phyloP scores from a whole-genome alignment of 2,113 vertebrate genomes.

The Murina feae region DNA sequence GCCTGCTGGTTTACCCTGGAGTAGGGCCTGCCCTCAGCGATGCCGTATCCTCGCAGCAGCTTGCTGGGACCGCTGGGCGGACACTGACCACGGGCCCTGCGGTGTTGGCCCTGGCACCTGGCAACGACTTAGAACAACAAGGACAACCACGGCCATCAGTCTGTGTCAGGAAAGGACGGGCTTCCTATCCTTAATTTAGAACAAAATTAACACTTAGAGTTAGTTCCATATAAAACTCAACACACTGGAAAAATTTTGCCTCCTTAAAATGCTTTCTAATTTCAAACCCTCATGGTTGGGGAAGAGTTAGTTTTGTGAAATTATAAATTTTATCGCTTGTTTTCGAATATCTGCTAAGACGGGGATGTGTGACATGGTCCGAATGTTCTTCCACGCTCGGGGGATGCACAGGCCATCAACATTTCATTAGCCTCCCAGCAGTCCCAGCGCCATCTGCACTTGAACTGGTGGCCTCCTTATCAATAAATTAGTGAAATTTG shows the following conservation, averaged over 20 bases:
- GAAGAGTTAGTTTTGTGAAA: conserved; percentile 56
- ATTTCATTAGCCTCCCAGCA: conserved; percentile 78
- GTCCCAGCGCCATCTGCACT: conserved; percentile 61
- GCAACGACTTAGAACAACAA: background rate
- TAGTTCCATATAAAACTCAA: conserved; percentile 55
- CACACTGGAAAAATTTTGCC: rapidly evolving
- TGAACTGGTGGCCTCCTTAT: conserved; percentile 73
- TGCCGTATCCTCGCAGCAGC: conserved; percentile 41
- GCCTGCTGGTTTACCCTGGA: background rate
- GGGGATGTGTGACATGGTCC: background rate
- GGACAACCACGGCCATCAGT: background rate
- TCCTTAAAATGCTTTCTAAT: conserved; percentile 12
- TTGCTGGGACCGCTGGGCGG: background rate
- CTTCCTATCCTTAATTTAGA: conserved; percentile 24
- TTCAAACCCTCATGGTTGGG: conserved; percentile 7
- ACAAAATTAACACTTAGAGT: conserved; percentile 53
- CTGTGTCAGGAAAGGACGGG: background rate
- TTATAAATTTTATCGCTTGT: conserved; percentile 59
- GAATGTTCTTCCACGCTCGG: conserved; percentile 31
- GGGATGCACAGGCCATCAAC: conserved; percentile 69
- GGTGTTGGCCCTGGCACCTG: background rate
- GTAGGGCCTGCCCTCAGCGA: background rate
- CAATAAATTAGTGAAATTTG: conserved; percentile 78
- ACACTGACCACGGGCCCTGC: conserved; percentile 39
- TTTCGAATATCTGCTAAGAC: conserved; percentile 46